These are phyloP conservation scores for Patiria miniata DNA, from an alignment of 35 echinoderm and acorn worm species.

Conservation along the genomic window DNA sequence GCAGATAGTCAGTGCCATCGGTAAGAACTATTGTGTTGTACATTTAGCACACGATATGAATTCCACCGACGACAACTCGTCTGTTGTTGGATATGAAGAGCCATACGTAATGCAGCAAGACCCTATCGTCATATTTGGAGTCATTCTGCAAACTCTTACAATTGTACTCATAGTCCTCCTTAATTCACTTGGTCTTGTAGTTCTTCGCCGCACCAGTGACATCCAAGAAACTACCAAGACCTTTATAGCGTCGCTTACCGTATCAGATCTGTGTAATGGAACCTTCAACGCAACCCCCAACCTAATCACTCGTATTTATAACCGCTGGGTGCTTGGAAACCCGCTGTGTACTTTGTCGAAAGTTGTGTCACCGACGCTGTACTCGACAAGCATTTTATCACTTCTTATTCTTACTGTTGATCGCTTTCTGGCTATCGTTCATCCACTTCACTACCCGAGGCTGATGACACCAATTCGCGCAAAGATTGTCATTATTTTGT, in stretches of 20 bases:
- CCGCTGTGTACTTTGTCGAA: neutral
- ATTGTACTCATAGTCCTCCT: too few species aligned
- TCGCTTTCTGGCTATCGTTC: neutral
- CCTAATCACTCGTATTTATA: neutral
- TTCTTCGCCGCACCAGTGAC: too few species aligned
- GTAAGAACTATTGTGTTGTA: too few species aligned
- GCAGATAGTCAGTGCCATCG: too few species aligned
- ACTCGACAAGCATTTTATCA: neutral
- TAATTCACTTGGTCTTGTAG: too few species aligned
- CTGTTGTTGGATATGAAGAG: too few species aligned
- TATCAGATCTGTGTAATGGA: neutral
- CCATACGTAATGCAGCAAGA: too few species aligned
- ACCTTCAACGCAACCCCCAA: neutral
- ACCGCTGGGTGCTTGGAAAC: conserved; percentile 6
- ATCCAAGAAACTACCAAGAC: neutral
- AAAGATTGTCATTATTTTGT: neutral
- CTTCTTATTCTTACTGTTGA: conserved; percentile 13
- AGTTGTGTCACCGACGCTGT: neutral
- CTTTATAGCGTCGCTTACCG: neutral
- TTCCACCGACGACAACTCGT: too few species aligned
- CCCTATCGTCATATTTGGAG: too few species aligned
- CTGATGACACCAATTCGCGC: neutral
- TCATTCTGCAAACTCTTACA: too few species aligned
- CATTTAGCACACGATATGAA: too few species aligned
- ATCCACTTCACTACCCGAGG: neutral